A percentile compares a stretch with the other conserved stretches of the same genome.
These are phyloP conservation scores for Gila orcuttii DNA, from an alignment of 2,113 vertebrate genomes.

Conservation along the genomic window DNA sequence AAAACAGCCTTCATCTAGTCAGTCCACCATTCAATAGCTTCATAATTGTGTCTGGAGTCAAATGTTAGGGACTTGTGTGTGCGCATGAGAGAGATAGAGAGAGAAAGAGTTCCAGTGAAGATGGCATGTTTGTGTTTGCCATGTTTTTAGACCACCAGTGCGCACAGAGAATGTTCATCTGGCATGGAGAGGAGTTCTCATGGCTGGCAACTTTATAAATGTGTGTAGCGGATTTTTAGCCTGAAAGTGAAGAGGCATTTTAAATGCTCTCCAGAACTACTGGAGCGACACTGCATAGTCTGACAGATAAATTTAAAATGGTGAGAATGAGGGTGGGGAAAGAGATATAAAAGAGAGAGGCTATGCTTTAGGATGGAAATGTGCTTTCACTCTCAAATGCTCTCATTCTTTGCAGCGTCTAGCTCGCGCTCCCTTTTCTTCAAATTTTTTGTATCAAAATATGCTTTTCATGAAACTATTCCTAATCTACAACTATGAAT, in stretches of 20 bases:
- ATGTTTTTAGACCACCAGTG: conserved; percentile 16
- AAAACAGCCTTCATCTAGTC: background rate
- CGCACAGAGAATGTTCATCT: conserved; percentile 14
- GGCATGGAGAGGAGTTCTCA: conserved; percentile 28
- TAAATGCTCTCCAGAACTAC: conserved; percentile 43
- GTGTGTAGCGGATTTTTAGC: background rate
- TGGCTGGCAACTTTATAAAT: conserved; percentile 28
- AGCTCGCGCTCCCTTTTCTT: background rate
- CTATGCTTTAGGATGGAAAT: conserved; percentile 26
- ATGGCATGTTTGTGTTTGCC: conserved; percentile 6
- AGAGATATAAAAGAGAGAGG: conserved; percentile 24
- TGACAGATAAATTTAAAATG: conserved; percentile 43
- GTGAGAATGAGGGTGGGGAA: conserved; percentile 20
- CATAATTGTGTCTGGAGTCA: background rate
- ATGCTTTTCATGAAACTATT: background rate
- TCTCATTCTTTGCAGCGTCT: background rate
- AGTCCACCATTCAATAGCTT: background rate
- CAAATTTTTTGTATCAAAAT: background rate
- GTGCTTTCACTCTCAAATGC: conserved; percentile 28
- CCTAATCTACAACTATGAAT: background rate
- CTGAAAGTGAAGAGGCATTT: conserved; percentile 39
- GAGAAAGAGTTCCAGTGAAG: background rate
- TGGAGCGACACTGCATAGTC: conserved; percentile 43
- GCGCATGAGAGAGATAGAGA: background rate
- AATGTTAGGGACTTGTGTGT: background rate